Conservation (phyloP, 2,888 invertebrate genomes). For the Thecophora atra region DNA sequence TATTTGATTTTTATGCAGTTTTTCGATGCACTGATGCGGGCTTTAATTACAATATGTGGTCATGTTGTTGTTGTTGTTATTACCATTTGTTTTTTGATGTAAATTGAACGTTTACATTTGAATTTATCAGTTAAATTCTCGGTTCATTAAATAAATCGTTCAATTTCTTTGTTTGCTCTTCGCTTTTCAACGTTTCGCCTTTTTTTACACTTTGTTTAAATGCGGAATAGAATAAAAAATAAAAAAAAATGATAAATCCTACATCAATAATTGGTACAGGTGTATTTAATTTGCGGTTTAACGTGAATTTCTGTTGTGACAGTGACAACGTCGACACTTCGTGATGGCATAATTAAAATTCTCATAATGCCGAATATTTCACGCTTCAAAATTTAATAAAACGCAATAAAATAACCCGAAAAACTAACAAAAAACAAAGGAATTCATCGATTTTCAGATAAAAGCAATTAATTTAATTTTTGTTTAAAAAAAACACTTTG, state of each 20-base stretch:
- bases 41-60: slow-evolving; percentile 8
- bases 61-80: slow-evolving; percentile 1
- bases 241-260: too few species aligned
- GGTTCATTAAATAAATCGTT: slow-evolving; percentile 24
- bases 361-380: slow-evolving; percentile 5
- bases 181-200: too few species aligned
- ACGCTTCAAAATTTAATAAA: background rate
- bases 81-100: slow-evolving; percentile 9
- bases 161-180: too few species aligned
- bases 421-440: background rate
- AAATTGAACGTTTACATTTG: background rate
- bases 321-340: background rate
- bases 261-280: too few species aligned
- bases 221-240: background rate
- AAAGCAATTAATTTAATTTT: slow-evolving; percentile 27
- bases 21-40: slow-evolving; percentile 6
- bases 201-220: background rate
- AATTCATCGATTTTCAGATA: too few species aligned
- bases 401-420: background rate
- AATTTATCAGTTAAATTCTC: slow-evolving; percentile 10
- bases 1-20: background rate
- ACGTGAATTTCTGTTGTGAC: background rate
- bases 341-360: background rate
- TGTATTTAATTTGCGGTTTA: too few species aligned
- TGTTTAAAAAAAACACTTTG: slow-evolving; percentile 12